Base-by-base conservation (phyloP, 2,888 invertebrate species). In the Agrotis puta region DNA sequence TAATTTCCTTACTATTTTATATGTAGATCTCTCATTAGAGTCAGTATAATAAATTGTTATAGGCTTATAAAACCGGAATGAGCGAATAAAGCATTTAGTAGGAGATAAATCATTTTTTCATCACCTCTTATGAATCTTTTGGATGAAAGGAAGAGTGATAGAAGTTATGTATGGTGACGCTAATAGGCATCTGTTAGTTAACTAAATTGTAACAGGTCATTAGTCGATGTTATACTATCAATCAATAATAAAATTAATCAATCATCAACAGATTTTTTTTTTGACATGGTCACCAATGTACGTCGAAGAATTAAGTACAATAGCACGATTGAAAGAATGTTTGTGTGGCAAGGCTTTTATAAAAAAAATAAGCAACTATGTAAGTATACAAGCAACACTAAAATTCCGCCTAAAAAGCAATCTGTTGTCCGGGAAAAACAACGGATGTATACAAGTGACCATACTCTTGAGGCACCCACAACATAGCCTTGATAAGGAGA, bases 51-150 rank as follows among this genome's bases (percentile, higher is more conserved):
- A 71, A 68, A 70, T 82, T 20, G 53, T 56, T 64, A 71, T 74
- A 71, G 58, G 74, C 74, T 58, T 82, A 58, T 70, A 62, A 51
- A 65, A 79, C 82, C 74, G 64, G 64, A 69, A 20, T 27, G 13
- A 58, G 48, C 16, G 56, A 61, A 70, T 63, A 22, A 58, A 51
- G 48, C 62, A 66, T 74, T 78, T 69, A 64, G 69, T 74, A n/a
- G 45, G 5, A 69, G 20, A 75, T 75, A 58, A 76, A 80, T 80
- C 50, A 73, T 68, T 59, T 76, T 63, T 76, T 76, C 77, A 70
- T 67, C 63, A 64, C 53, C 45, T 56, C n/a, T 3, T 57, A 71
- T 65, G 53, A 61, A 64, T 72, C n/a, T 64, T 51, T 54, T 78
- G 7, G 53, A 65, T 43, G 61, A 80, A 69, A 75, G 24, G 45